Base-by-base conservation (phyloP, 2,113 vertebrate genomes). In the Forbesichthys papilliferus region DNA sequence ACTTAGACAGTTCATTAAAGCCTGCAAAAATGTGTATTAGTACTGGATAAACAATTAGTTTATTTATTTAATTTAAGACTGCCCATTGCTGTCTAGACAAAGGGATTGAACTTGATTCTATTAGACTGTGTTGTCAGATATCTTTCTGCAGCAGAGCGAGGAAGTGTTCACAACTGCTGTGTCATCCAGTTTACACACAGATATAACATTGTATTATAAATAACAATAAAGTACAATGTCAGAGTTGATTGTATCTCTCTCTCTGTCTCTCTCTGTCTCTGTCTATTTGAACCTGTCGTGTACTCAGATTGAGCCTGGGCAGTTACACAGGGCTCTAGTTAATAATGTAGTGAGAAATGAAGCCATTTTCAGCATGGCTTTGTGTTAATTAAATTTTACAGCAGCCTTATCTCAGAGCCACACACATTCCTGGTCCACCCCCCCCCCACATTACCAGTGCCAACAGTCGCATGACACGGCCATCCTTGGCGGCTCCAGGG, bases 381-480 rank as follows among this genome's bases (percentile, higher is more conserved):
- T 89, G 88, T 87, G 84, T 88, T 94, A 95, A 94, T 95, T 93
- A 91, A 90, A 93, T 93, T 92, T 90, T 85, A 86, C 82, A 90
- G 83, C 86, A 73, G 73, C 84, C 88, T 94, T 94, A 93, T 93
- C 82, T 8, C 71, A 69, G 56, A 67, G 69, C 77, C 83, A 81
- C 86, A 88, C 82, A 81, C 79, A 75, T 80, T 79, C 62, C 66
- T 71, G 74, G 73, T 74, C 83, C 81, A 74, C 83, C 80, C 86
- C 77, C 77, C 83, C 79, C 77, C 83, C 80, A 85, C 84, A 82
- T 87, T 75, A 75, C 80, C 65, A 75, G 66, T 14, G 75, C 81
- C 63, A 85, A 68, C 66, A 81, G 85, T 69, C 80, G 70, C 78
- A 81, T 86, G 70, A 71, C 76, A 66, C 46, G 54, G 63, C 71